phyloP scores from a whole-genome alignment of 2,888 invertebrate species.

The Pristionchus maxplancki region DNA sequence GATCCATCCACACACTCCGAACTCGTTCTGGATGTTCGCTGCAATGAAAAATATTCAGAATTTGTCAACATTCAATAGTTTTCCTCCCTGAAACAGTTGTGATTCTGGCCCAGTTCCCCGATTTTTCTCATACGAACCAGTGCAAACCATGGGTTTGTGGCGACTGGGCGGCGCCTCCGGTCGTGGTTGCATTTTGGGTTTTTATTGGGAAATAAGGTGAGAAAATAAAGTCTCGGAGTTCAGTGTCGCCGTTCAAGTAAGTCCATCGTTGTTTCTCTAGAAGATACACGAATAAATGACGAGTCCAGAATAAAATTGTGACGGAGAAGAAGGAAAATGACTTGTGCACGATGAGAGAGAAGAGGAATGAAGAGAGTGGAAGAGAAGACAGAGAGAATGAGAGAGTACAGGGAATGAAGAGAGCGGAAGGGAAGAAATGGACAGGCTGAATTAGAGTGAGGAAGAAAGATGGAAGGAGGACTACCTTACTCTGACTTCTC shows the following conservation, averaged over 20 bases:
- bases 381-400: neutral
- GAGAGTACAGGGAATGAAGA: conserved; percentile 45
- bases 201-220: neutral
- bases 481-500: conserved; percentile 15
- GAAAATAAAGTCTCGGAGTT: neutral
- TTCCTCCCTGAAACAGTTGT: neutral
- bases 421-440: conserved; percentile 33
- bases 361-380: conserved; percentile 8
- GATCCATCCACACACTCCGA: conserved; percentile 77
- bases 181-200: conserved; percentile 45
- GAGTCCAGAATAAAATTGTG: neutral
- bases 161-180: conserved; percentile 44
- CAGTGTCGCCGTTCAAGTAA: neutral
- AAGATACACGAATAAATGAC: neutral
- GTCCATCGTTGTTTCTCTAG: neutral
- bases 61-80: neutral
- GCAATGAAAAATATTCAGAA: conserved; percentile 56
- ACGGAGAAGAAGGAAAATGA: neutral
- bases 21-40: conserved; percentile 77
- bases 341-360: neutral
- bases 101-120: neutral
- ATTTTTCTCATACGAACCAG: neutral
- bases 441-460: conserved; percentile 36
- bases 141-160: conserved; percentile 45
- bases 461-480: conserved; percentile 22